Conservation (phyloP, 2,888 invertebrate genomes). For the Exephanes ischioxanthus region DNA sequence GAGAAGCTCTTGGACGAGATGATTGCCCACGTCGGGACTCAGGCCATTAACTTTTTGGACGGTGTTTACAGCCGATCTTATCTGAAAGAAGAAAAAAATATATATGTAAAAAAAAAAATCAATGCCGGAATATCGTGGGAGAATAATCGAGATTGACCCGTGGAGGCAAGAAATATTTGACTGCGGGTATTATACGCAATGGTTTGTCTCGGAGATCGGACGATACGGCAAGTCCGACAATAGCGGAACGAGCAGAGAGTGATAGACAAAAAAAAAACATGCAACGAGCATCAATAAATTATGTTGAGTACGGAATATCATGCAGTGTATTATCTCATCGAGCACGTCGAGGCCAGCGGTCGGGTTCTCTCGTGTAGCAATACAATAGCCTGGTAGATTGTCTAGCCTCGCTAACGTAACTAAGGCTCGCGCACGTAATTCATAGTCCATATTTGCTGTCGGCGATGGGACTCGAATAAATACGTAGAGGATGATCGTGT, state of each 20-base stretch:
- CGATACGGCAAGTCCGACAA: constrained; percentile 5
- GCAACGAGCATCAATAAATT: constrained; percentile 41
- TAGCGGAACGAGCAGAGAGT: not conserved
- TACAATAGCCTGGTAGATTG: constrained; percentile 12
- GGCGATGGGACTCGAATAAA: constrained; percentile 26
- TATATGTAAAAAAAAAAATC: not conserved
- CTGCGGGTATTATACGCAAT: not conserved
- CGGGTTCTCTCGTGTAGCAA: not conserved
- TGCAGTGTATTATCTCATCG: constrained; percentile 42
- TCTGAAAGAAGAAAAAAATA: constrained; percentile 69
- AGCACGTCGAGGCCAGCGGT: constrained; percentile 37
- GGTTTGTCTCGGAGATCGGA: not conserved
- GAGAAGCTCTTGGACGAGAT: constrained; percentile 76
- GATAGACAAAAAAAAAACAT: constrained; percentile 1
- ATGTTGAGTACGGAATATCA: constrained; percentile 32
- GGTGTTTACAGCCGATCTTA: constrained; percentile 76
- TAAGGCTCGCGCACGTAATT: constrained; percentile 27
- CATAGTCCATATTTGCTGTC: not conserved
- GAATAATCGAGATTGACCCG: not conserved
- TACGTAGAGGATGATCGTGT: constrained; percentile 22
- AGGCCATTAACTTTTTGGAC: constrained; percentile 79
- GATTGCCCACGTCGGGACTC: constrained; percentile 78
- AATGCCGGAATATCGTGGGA: not conserved
- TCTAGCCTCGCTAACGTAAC: constrained; percentile 18
- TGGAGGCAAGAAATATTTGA: not conserved